These are phyloP conservation scores for Serilophus lunatus DNA, from an alignment of 2,113 vertebrate genomes.

Conservation along the genomic window DNA sequence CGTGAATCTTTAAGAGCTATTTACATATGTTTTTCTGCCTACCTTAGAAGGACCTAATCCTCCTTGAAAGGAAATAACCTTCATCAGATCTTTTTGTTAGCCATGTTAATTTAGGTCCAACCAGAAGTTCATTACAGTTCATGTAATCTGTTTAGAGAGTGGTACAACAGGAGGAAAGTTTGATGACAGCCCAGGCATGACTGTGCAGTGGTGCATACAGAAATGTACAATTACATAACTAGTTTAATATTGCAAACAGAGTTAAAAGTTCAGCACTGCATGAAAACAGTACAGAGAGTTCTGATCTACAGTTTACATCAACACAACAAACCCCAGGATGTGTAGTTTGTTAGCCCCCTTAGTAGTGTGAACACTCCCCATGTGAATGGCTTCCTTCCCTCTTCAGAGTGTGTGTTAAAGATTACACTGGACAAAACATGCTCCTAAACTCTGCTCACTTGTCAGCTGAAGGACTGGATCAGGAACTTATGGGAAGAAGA, in stretches of 20 bases:
- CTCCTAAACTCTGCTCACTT: neutral
- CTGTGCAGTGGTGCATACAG: neutral
- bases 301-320: neutral
- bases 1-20: neutral
- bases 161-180: neutral
- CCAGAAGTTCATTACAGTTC: neutral
- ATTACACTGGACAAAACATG: neutral
- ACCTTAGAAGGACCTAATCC: neutral
- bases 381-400: neutral
- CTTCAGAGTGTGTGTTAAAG: neutral
- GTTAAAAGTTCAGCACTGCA: neutral
- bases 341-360: neutral
- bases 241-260: constrained; percentile 3
- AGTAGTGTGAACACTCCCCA: neutral
- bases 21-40: neutral
- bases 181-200: neutral
- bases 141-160: neutral
- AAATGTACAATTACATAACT: constrained; percentile 23
- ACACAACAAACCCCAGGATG: neutral
- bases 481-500: neutral
- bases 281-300: constrained; percentile 3
- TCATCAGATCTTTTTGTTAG: neutral
- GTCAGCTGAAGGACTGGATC: neutral
- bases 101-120: neutral
- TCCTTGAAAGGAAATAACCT: neutral